Percentiles rank a stretch among this genome's conserved stretches.
These are phyloP conservation scores for Temnothorax unifasciatus DNA, from an alignment of 2,888 invertebrate genomes.

Conservation along the genomic window DNA sequence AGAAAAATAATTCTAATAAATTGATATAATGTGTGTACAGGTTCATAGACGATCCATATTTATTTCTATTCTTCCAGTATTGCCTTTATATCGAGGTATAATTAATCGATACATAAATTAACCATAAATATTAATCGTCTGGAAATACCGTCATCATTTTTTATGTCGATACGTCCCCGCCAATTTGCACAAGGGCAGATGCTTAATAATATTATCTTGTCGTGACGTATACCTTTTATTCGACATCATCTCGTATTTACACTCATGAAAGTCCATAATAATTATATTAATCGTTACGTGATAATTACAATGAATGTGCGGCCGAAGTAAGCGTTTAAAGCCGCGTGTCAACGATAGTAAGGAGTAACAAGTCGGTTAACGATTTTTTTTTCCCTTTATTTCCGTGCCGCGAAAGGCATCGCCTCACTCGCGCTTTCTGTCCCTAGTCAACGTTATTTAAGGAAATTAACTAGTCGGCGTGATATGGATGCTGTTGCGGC, in stretches of 20 bases:
- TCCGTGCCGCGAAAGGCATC: neutral
- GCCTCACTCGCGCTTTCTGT: slow-evolving; percentile 31
- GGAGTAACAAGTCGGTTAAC: slow-evolving; percentile 76
- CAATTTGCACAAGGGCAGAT: slow-evolving; percentile 2
- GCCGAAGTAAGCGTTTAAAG: slow-evolving; percentile 53
- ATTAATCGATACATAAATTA: slow-evolving; percentile 25
- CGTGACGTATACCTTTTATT: slow-evolving; percentile 84
- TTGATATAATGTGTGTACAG: neutral
- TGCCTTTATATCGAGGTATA: neutral
- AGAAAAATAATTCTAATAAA: neutral
- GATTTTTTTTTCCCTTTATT: slow-evolving; percentile 50
- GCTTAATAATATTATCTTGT: slow-evolving; percentile 21
- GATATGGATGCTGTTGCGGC: slow-evolving; percentile 87
- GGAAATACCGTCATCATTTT: neutral
- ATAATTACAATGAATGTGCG: slow-evolving; percentile 84
- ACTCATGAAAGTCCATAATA: slow-evolving; percentile 80
- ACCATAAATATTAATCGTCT: slow-evolving; percentile 1
- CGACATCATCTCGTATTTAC: slow-evolving; percentile 84
- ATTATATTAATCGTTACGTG: slow-evolving; percentile 82
- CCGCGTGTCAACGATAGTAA: slow-evolving; percentile 75
- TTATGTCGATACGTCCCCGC: neutral
- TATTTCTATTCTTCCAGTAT: slow-evolving; percentile 10
- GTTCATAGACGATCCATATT: slow-evolving; percentile 14
- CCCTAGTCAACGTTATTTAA: slow-evolving; percentile 64
- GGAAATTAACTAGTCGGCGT: slow-evolving; percentile 81